Evolutionary conservation across 2,888 invertebrate species (phyloP), one percentile per base, ranked within the genome.

Genomic region (Coelopa pilipes): DNA sequence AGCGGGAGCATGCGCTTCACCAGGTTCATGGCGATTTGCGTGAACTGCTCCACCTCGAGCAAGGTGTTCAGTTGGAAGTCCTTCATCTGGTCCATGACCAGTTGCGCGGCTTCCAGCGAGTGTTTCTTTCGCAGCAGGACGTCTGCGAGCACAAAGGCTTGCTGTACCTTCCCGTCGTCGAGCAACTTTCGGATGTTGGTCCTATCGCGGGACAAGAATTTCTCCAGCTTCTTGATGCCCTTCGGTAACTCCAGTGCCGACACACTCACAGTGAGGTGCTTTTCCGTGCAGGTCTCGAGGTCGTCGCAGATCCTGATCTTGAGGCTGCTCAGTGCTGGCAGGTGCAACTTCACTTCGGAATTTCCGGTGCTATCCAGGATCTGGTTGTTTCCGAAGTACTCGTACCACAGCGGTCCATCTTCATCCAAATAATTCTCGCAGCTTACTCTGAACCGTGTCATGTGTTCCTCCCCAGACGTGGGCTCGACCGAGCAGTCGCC

Each of bases 241-340:
- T 3, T 34, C 1, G 69, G 70, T 15, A 12, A 73, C 46, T 24
- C 70, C 72, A 79, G 55, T 7, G 74, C 71, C n/a, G 50, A 17
- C 1, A 82, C 76, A 1, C 47, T n/a, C 9, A 76, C 80, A 1
- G 69, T 12, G 0, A 80, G 10, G 0, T 46, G 17, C 7, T 66
- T 70, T 46, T 77, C 74, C 15, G 65, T 67, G 53, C 81, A 82
- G 1, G 80, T 79, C 24, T 70, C 65, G 1, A 80, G 73, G 15
- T 74, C 77, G 68, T 82, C 81, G 57, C 81, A 82, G 3, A 82
- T 75, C 5, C 49, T 70, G 12, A 82, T 65, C 45, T 67, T 59
- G 0, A 81, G n/a, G 0, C 11, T 53, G 1, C 50, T n/a, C 24
- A 59, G 19, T 34, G 50, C 3, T 0, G 79, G 77, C 10, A 78